A percentile compares a stretch with the other conserved stretches of the same genome.
These are phyloP conservation scores for Opisthograptis luteolata DNA, from an alignment of 2,888 invertebrate species.

Conservation along the genomic window DNA sequence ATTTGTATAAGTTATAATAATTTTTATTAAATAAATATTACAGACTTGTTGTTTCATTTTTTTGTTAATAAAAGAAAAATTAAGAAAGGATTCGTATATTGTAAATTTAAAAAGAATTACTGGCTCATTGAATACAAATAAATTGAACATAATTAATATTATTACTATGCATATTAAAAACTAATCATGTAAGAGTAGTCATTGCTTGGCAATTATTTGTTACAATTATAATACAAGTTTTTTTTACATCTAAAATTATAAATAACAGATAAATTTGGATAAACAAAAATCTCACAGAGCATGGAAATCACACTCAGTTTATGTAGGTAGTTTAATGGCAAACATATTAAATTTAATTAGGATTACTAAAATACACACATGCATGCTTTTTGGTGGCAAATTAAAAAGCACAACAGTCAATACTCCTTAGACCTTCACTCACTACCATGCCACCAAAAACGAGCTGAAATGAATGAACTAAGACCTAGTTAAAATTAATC, in stretches of 20 bases:
- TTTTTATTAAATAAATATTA: slow-evolving; percentile 74
- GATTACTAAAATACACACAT: too few species aligned
- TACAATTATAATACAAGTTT: background rate
- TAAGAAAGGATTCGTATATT: slow-evolving; percentile 1
- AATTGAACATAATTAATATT: background rate
- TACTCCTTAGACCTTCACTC: too few species aligned
- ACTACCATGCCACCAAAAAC: too few species aligned
- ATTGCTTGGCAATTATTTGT: slow-evolving; percentile 12
- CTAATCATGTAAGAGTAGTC: background rate
- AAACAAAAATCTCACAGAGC: too few species aligned
- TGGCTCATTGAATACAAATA: background rate
- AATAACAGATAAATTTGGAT: background rate
- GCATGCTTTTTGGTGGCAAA: too few species aligned
- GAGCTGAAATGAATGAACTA: too few species aligned
- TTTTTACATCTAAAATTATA: background rate
- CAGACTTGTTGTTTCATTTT: slow-evolving; percentile 50
- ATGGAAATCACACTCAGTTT: too few species aligned
- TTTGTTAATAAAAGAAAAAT: slow-evolving; percentile 25
- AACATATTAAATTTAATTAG: too few species aligned
- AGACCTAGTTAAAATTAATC: too few species aligned
- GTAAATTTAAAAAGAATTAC: slow-evolving; percentile 4
- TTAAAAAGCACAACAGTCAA: too few species aligned
- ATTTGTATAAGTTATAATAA: slow-evolving; percentile 68
- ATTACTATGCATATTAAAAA: background rate
- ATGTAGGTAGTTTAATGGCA: too few species aligned